Conservation (phyloP, 92 coral and sea anemone species). For the Bergia puertoricense region DNA sequence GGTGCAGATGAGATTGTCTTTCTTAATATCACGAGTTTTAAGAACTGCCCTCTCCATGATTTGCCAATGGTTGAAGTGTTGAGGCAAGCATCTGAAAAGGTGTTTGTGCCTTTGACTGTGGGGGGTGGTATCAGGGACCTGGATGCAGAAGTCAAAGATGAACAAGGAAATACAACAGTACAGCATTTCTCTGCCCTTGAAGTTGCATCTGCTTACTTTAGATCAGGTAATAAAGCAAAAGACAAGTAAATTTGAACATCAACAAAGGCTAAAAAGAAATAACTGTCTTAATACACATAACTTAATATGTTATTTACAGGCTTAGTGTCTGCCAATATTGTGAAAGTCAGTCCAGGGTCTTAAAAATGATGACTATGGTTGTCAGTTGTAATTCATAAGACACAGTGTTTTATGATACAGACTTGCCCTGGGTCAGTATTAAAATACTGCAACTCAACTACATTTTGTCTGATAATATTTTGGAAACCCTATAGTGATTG, state of each 20-base stretch:
- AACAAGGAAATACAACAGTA: slow-evolving; percentile 15
- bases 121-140: slow-evolving; percentile 66
- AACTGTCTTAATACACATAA: too few relatives aligned
- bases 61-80: slow-evolving; percentile 63
- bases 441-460: too few relatives aligned
- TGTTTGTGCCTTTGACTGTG: slow-evolving; percentile 63
- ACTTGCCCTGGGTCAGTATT: too few relatives aligned
- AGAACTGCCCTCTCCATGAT: slow-evolving; percentile 61
- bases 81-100: slow-evolving; percentile 56
- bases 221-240: slow-evolving; percentile 54
- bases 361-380: too few relatives aligned
- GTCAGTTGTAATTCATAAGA: too few relatives aligned
- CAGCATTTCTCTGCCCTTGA: slow-evolving; percentile 58
- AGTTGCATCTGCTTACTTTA: slow-evolving; percentile 61
- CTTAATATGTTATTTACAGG: too few relatives aligned
- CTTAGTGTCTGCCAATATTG: too few relatives aligned
- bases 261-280: not conserved
- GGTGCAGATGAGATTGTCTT: slow-evolving; percentile 68
- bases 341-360: too few relatives aligned
- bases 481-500: too few relatives aligned
- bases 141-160: slow-evolving; percentile 40
- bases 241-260: not conserved
- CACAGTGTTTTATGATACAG: too few relatives aligned
- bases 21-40: slow-evolving; percentile 60
- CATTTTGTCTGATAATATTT: too few relatives aligned